phyloP scores from a whole-genome alignment of 2,113 vertebrate genomes.

The Dasypus novemcinctus region DNA sequence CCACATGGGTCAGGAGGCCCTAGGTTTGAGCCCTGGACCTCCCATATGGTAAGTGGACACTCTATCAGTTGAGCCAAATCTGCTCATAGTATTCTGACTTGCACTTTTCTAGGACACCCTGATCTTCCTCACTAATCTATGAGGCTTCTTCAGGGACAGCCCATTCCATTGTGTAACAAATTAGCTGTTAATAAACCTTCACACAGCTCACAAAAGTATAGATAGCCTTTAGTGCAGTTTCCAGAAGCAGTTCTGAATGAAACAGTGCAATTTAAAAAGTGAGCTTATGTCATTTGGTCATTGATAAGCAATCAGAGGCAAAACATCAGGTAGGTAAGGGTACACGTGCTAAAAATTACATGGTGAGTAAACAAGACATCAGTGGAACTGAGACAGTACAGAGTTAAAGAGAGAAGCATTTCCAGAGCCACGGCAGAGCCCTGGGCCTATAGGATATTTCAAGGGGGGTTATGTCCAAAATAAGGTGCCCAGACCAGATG shows the following conservation, averaged over 20 bases:
- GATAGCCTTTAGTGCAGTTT: neutral
- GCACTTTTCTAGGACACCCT: neutral
- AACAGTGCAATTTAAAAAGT: constrained; percentile 6
- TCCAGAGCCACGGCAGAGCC: neutral
- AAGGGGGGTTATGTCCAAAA: neutral
- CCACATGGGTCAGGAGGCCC: too few species aligned
- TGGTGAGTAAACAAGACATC: neutral
- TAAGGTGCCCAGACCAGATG: neutral
- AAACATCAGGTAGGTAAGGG: neutral
- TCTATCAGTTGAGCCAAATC: too few species aligned
- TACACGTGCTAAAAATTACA: neutral
- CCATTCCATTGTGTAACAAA: neutral
- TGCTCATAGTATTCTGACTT: neutral
- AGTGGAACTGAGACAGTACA: neutral
- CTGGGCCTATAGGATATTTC: neutral
- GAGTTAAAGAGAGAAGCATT: neutral
- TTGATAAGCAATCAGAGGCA: neutral
- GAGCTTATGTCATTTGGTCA: neutral
- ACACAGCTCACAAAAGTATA: neutral
- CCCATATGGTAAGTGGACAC: too few species aligned
- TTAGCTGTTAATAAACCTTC: neutral
- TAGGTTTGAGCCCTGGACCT: too few species aligned
- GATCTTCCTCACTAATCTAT: neutral
- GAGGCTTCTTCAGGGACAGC: neutral
- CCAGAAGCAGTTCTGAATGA: constrained; percentile 16